Evolutionary conservation across 2,888 invertebrate genomes (phyloP).

Genomic region (Pheosia gnoma): DNA sequence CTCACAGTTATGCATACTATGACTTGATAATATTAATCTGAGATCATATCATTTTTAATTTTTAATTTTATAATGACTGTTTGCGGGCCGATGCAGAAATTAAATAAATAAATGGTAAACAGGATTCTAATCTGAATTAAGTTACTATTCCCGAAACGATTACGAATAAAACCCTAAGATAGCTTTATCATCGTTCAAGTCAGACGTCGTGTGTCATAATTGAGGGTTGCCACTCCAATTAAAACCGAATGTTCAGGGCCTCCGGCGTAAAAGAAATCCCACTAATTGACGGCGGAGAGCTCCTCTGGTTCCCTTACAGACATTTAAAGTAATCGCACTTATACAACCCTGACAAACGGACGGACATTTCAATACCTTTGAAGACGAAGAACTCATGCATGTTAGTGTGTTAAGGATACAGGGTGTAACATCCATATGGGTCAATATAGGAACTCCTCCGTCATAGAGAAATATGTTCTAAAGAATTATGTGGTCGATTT

Average conservation of each 20-base stretch:
- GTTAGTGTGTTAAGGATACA: slow-evolving; percentile 47
- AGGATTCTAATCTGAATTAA: no score
- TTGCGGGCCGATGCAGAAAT: no score
- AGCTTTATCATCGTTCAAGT: slow-evolving; percentile 73
- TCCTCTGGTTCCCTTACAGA: slow-evolving; percentile 46
- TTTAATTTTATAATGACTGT: no score
- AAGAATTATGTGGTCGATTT: no score
- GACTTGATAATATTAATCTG: no score
- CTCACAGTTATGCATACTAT: no score
- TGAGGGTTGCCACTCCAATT: slow-evolving; percentile 76
- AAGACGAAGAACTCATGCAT: slow-evolving; percentile 30
- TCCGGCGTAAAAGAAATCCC: slow-evolving; percentile 56
- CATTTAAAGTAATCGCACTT: slow-evolving; percentile 50
- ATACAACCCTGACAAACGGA: slow-evolving; percentile 37
- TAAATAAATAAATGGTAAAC: no score
- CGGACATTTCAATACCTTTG: slow-evolving; percentile 41
- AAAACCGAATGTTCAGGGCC: slow-evolving; percentile 71
- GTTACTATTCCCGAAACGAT: no score
- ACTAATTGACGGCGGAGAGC: slow-evolving; percentile 60
- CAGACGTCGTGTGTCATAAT: slow-evolving; percentile 68
- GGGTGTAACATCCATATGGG: no score
- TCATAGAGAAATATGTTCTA: no score
- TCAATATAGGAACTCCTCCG: no score
- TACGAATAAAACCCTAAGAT: slow-evolving; percentile 47
- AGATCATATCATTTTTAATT: no score